These are phyloP conservation scores for Charaxes varanes DNA, from an alignment of 1,140 invertebrate species.

Conservation along the genomic window DNA sequence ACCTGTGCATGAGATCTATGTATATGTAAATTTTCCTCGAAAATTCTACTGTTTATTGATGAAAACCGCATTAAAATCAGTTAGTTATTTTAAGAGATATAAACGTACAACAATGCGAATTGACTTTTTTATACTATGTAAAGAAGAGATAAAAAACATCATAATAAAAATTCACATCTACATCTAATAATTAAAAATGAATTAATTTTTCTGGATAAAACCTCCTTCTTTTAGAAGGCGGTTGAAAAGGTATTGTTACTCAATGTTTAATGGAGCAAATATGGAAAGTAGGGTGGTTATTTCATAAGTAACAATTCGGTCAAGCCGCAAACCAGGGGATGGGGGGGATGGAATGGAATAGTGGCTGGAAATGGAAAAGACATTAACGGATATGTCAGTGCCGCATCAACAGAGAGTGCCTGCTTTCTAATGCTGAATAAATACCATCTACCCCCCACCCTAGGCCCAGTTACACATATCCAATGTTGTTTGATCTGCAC, in stretches of 20 bases:
- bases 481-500: slow-evolving; percentile 17
- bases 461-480: slow-evolving; percentile 26
- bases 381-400: slow-evolving; percentile 72
- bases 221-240: too few relatives aligned
- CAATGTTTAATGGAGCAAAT: slow-evolving; percentile 1
- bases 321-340: slow-evolving; percentile 45
- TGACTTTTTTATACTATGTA: too few relatives aligned
- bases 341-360: slow-evolving; percentile 31
- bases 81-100: too few relatives aligned
- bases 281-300: slow-evolving; percentile 12
- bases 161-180: too few relatives aligned
- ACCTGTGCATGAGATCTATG: too few relatives aligned
- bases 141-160: too few relatives aligned
- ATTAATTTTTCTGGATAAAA: too few relatives aligned
- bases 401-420: slow-evolving; percentile 64
- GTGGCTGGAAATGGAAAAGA: slow-evolving; percentile 71
- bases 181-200: too few relatives aligned
- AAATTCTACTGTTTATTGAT: too few relatives aligned
- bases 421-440: slow-evolving; percentile 69
- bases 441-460: slow-evolving; percentile 55
- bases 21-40: too few relatives aligned
- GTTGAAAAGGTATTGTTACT: not conserved
- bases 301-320: slow-evolving; percentile 40
- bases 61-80: too few relatives aligned
- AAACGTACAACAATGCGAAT: too few relatives aligned